Conservation (phyloP, 2,797 vertebrate species). For the Emydoidea blandingii region DNA sequence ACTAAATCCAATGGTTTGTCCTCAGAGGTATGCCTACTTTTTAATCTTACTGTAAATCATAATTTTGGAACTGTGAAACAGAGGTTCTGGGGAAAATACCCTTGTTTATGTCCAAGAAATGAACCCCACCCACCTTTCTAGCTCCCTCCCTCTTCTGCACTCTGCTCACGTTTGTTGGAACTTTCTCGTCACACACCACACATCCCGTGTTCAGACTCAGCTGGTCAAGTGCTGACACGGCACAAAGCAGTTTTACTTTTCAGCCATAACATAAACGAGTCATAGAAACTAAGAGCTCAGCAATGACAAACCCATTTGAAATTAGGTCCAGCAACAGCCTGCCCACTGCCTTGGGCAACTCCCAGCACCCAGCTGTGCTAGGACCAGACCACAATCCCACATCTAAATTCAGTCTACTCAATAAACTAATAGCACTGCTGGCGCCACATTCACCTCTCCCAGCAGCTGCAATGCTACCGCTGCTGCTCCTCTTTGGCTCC, state of each 20-base stretch:
- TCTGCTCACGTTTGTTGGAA: background rate
- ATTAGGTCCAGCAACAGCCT: background rate
- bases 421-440: background rate
- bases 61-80: conserved; percentile 16
- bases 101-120: background rate
- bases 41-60: background rate
- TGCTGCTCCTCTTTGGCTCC: background rate
- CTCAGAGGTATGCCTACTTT: background rate
- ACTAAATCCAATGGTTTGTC: background rate
- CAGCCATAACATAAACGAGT: conserved; percentile 24
- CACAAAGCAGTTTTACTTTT: conserved; percentile 9
- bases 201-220: conserved; percentile 43
- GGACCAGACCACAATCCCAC: background rate
- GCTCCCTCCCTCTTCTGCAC: background rate
- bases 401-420: background rate
- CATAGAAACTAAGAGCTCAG: conserved; percentile 23
- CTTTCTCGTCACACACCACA: conserved; percentile 41
- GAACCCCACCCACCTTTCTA: background rate
- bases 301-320: conserved; percentile 29
- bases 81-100: background rate
- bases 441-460: rapidly evolving
- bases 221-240: conserved; percentile 47
- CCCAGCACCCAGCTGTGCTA: background rate
- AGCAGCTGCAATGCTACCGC: conserved; percentile 2
- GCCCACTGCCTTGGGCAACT: background rate